Evolutionary conservation across 2,113 vertebrate genomes (phyloP).

Genomic region (Sylvia atricapilla): DNA sequence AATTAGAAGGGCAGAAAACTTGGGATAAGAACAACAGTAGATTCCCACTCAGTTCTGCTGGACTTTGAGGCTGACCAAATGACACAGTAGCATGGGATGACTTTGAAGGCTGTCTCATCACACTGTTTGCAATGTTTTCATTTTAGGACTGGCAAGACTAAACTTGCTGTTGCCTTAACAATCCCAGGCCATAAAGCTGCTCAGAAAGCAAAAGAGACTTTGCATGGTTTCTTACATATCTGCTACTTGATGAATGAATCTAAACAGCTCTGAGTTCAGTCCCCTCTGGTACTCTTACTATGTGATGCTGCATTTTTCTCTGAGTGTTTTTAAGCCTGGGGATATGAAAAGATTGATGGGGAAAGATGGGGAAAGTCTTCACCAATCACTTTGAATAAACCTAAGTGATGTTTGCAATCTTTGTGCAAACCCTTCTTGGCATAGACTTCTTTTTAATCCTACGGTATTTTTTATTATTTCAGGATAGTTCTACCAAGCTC

Average conservation of each 20-base stretch:
- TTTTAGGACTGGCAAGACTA: background rate
- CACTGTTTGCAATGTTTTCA: background rate
- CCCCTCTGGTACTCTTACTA: background rate
- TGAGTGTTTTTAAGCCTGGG: background rate
- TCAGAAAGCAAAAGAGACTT: background rate
- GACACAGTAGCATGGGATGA: accelerated
- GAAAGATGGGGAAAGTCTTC: background rate
- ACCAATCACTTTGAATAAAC: background rate
- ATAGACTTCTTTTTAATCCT: background rate
- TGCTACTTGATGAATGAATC: background rate
- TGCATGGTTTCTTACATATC: background rate
- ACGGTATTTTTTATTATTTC: background rate
- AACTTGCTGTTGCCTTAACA: background rate
- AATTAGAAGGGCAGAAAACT: background rate
- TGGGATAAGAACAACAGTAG: background rate
- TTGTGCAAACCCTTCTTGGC: background rate
- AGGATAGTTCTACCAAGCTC: background rate
- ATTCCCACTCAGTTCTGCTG: background rate
- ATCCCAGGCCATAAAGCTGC: background rate
- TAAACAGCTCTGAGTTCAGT: background rate
- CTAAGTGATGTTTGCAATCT: background rate
- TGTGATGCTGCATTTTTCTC: background rate
- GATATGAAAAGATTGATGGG: background rate
- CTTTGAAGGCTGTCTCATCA: background rate
- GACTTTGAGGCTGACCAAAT: background rate